phyloP scores from a whole-genome alignment of 2,888 invertebrate species.

The Himalopsyche tibetana region DNA sequence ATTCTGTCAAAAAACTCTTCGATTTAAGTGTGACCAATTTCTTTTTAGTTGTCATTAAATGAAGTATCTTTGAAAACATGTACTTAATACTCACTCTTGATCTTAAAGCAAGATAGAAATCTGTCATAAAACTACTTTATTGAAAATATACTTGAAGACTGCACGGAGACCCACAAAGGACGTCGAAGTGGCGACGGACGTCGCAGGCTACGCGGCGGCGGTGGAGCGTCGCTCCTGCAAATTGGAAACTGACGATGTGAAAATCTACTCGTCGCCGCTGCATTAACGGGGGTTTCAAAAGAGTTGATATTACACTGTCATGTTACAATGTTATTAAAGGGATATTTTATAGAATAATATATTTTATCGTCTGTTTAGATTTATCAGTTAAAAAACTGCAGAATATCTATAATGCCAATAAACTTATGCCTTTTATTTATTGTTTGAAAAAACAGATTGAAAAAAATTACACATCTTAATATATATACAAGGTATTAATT shows the following conservation, averaged over 20 bases:
- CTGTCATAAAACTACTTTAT: not conserved
- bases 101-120: not conserved
- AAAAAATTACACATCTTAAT: no score
- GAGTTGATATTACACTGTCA: not conserved
- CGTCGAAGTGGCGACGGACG: not conserved
- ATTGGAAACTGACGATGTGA: constrained; percentile 60
- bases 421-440: no score
- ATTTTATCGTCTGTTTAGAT: no score
- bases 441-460: no score
- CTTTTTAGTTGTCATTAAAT: no score
- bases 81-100: not conserved
- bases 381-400: no score
- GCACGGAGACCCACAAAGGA: not conserved
- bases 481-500: no score
- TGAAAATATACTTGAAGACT: not conserved
- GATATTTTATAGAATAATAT: no score
- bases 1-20: no score
- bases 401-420: no score
- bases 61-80: no score
- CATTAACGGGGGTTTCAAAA: constrained; percentile 5
- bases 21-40: no score
- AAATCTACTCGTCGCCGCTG: constrained; percentile 44
- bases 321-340: not conserved
- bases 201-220: not conserved
- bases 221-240: constrained; percentile 50